These are phyloP conservation scores for Xiphorhynchus elegans DNA, from an alignment of 2,113 vertebrate species.

Conservation along the genomic window DNA sequence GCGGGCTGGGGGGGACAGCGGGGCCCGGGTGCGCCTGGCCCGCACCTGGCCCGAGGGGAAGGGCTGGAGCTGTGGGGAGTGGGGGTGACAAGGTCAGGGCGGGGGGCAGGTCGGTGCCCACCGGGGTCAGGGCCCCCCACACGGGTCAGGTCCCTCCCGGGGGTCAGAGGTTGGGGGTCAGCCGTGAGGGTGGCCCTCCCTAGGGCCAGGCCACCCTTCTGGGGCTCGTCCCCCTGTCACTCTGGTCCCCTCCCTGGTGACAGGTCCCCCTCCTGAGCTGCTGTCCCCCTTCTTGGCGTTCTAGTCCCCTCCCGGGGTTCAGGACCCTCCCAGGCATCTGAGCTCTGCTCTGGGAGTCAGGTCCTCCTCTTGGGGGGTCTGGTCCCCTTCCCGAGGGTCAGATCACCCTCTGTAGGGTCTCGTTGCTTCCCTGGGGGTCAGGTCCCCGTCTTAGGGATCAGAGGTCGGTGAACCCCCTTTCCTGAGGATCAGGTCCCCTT, in stretches of 20 bases:
- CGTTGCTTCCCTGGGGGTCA: too few species aligned
- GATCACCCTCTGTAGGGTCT: too few species aligned
- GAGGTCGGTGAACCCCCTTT: too few species aligned
- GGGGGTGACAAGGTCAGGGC: neutral
- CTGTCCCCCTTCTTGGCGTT: neutral
- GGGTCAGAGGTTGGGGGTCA: neutral
- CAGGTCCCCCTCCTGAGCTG: neutral
- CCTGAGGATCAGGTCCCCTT: neutral
- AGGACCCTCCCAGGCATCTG: neutral
- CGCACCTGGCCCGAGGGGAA: neutral
- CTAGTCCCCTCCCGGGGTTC: neutral
- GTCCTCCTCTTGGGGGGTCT: too few species aligned
- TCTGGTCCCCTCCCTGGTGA: neutral
- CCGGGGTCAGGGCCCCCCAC: neutral
- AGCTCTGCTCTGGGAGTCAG: too few species aligned
- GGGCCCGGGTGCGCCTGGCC: neutral
- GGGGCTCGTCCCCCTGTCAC: too few species aligned
- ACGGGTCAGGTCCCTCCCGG: neutral
- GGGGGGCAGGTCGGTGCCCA: neutral
- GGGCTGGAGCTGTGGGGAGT: neutral
- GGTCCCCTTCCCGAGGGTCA: too few species aligned
- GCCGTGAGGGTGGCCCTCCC: too few species aligned
- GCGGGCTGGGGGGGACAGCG: neutral
- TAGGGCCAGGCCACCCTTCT: neutral
- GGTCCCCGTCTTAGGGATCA: neutral